A percentile compares a stretch with the other conserved stretches of the same genome.
Evolutionary conservation across 2,888 invertebrate species (phyloP).

Genomic region (Eupelmus urozonus): DNA sequence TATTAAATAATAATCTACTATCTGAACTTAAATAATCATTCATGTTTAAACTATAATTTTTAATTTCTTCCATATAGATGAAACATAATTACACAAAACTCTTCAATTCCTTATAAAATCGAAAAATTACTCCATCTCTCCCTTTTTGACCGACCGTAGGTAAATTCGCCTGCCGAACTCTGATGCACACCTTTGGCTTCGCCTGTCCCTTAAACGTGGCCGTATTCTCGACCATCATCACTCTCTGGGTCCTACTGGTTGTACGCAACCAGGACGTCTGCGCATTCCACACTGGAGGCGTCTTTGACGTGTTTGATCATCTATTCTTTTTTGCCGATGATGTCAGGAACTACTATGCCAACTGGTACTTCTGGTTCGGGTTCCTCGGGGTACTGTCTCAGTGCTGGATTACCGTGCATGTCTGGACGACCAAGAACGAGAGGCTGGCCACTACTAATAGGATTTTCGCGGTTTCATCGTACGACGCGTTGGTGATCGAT

Average conservation of each 20-base stretch:
- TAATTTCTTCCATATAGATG: neutral
- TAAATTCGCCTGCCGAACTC: conserved; percentile 92
- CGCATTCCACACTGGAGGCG: conserved; percentile 79
- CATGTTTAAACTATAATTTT: neutral
- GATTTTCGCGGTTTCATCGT: conserved; percentile 83
- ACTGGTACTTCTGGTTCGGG: conserved; percentile 88
- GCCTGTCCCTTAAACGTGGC: conserved; percentile 89
- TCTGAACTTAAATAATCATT: no score
- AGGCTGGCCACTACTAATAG: conserved; percentile 90
- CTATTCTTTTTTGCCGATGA: conserved; percentile 78
- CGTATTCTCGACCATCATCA: conserved; percentile 85
- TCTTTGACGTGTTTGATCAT: conserved; percentile 75
- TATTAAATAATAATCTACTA: no score
- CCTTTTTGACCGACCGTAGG: conserved; percentile 74
- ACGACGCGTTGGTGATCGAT: conserved; percentile 87
- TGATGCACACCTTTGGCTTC: conserved; percentile 92
- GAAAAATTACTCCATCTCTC: neutral
- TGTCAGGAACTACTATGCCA: conserved; percentile 78
- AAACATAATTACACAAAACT: neutral
- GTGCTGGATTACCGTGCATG: conserved; percentile 90
- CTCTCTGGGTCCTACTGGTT: conserved; percentile 84
- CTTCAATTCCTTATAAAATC: neutral
- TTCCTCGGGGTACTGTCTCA: conserved; percentile 89
- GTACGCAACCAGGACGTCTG: conserved; percentile 84
- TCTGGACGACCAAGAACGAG: conserved; percentile 91